Evolutionary conservation across 2,113 vertebrate species (phyloP), one percentile per base, ranked within the genome.

Genomic region (Nannobrachium achirus): DNA sequence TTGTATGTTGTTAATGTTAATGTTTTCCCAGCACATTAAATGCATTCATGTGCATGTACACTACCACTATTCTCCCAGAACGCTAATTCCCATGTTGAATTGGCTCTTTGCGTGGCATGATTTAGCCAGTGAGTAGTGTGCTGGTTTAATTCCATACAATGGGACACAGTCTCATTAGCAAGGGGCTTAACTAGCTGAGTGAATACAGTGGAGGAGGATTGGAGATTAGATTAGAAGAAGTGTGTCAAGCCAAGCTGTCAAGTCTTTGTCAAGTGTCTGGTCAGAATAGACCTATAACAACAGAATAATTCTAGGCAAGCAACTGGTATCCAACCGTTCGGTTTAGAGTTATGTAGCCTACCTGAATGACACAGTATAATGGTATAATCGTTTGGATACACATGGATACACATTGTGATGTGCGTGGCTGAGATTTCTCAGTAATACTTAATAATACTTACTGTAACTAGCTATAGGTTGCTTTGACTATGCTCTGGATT

Each of bases 161-260:
- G 50, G 74, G 76, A 18, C 81, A 74, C 77, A 73, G 79, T 83
- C 78, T 87, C 78, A 83, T 87, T 87, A 86, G 78, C 73, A 68
- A 69, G 79, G 42, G 61, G 75, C 78, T 88, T 87, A 86, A 85
- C 78, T 83, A 80, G 72, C 75, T 66, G 65, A 75, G 63, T 80
- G 82, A 87, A 88, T 82, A 82, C 82, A 86, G 86, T 82, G 63
- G 20, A 77, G 69, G 66, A 25, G 77, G 80, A 84, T 86, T 86
- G 63, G 65, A 84, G 85, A 88, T 87, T 80, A 84, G 88, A 88
- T 87, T 79, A 82, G 75, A 79, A 79, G 63, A 84, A 87, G 79
- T 84, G 81, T 86, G 82, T 84, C 80, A 84, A 80, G 71, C 63
- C 84, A 84, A 76, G 82, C 79, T 88, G 82, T 79, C 75, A 76